Conservation (phyloP, 1,140 invertebrate species). For the Bombus superbus region DNA sequence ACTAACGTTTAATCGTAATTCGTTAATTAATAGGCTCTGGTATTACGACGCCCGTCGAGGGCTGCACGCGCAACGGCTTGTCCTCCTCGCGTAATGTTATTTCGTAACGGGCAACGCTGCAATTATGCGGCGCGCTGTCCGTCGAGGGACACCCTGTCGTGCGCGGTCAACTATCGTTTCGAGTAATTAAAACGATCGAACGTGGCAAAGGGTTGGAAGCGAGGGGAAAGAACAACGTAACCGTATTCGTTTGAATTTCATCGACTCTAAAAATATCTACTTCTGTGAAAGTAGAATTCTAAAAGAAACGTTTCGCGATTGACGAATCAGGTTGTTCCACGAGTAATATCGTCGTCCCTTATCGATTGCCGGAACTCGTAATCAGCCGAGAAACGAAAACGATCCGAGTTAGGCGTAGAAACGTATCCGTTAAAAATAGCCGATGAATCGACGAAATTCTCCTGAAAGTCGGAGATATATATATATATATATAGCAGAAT, state of each 20-base stretch:
- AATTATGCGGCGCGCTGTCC: neutral
- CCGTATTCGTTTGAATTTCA: neutral
- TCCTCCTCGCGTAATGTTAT: neutral
- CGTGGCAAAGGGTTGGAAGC: too few species aligned
- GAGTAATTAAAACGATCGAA: constrained; percentile 4
- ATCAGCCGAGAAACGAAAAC: too few species aligned
- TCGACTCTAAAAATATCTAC: neutral
- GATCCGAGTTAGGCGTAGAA: too few species aligned
- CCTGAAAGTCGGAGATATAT: too few species aligned
- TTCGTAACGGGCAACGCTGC: constrained; percentile 1
- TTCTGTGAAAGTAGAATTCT: neutral
- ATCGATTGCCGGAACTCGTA: too few species aligned
- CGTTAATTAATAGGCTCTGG: constrained; percentile 62
- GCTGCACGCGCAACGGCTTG: constrained; percentile 33
- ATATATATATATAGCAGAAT: too few species aligned
- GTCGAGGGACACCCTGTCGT: constrained; percentile 7
- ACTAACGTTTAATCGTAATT: constrained; percentile 73
- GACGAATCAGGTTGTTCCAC: neutral
- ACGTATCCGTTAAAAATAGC: too few species aligned
- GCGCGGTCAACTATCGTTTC: constrained; percentile 13
- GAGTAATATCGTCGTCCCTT: neutral
- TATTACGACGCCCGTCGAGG: constrained; percentile 39
- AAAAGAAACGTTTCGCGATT: neutral
- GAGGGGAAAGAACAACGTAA: too few species aligned
- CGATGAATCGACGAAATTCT: too few species aligned